phyloP scores from a whole-genome alignment of 2,888 invertebrate species.

The Orthosia gothica region DNA sequence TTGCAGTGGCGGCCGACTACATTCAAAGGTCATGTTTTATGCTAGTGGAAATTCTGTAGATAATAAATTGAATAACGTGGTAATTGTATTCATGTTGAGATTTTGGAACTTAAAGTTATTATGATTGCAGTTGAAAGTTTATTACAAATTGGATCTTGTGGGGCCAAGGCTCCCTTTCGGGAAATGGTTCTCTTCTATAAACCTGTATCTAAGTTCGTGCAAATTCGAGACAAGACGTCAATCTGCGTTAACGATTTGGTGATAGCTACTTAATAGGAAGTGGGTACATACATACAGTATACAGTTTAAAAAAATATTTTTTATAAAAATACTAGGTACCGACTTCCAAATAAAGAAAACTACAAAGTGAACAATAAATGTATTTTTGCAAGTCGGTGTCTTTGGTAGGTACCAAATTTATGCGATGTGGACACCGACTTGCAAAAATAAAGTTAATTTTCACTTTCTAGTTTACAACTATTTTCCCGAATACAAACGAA shows the following conservation, averaged over 20 bases:
- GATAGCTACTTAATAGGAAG: too few species aligned
- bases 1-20: constrained; percentile 51
- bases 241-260: neutral
- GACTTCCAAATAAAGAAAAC: too few species aligned
- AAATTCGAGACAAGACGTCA: neutral
- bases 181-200: neutral
- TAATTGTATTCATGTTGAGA: neutral
- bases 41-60: constrained; percentile 14
- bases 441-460: too few species aligned
- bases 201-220: neutral
- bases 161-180: neutral
- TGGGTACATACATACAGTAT: too few species aligned
- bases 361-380: too few species aligned
- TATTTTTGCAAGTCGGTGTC: too few species aligned
- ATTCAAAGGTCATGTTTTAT: constrained; percentile 52
- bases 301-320: too few species aligned
- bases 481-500: too few species aligned
- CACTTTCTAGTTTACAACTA: too few species aligned
- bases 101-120: neutral
- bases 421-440: too few species aligned
- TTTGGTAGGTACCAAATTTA: too few species aligned
- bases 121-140: neutral
- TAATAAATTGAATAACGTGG: constrained; percentile 3
- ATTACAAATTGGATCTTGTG: neutral
- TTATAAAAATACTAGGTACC: too few species aligned